Conservation (phyloP, 2,113 vertebrate genomes). For the Osmerus mordax region DNA sequence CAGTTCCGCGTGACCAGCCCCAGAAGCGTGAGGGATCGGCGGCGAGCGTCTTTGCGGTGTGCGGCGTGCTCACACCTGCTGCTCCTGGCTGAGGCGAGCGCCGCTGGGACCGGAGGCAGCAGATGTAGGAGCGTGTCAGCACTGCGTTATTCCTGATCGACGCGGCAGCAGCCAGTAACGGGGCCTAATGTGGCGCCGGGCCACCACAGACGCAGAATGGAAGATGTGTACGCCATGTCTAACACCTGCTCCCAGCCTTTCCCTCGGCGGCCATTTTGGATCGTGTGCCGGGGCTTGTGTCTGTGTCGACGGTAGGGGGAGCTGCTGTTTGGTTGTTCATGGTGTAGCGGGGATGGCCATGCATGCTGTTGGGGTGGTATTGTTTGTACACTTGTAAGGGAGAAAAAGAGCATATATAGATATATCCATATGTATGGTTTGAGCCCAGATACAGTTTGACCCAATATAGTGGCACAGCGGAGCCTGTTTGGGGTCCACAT, state of each 20-base stretch:
- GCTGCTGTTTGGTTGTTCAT: no score
- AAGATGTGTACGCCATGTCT: not conserved
- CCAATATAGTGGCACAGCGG: no score
- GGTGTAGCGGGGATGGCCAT: no score
- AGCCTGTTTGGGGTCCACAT: no score
- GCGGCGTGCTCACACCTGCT: constrained; percentile 57
- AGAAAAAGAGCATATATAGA: not conserved
- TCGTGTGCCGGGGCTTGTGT: no score
- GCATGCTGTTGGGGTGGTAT: no score
- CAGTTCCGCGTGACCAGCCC: no score
- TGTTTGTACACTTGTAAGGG: not conserved
- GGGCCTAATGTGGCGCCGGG: not conserved
- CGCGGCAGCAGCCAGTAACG: not conserved
- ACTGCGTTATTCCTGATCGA: constrained; percentile 1
- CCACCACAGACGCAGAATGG: not conserved
- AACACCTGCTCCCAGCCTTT: not conserved
- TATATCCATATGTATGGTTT: not conserved
- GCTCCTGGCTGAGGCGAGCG: constrained; percentile 35
- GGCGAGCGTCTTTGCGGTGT: constrained; percentile 27
- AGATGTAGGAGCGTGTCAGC: constrained; percentile 7
- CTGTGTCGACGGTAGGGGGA: no score
- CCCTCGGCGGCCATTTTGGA: not conserved
- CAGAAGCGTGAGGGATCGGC: constrained; percentile 56
- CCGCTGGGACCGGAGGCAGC: constrained; percentile 24
- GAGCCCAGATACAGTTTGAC: not conserved